These are phyloP conservation scores for Apolygus lucorum DNA, from an alignment of 1,140 invertebrate genomes.

Conservation along the genomic window DNA sequence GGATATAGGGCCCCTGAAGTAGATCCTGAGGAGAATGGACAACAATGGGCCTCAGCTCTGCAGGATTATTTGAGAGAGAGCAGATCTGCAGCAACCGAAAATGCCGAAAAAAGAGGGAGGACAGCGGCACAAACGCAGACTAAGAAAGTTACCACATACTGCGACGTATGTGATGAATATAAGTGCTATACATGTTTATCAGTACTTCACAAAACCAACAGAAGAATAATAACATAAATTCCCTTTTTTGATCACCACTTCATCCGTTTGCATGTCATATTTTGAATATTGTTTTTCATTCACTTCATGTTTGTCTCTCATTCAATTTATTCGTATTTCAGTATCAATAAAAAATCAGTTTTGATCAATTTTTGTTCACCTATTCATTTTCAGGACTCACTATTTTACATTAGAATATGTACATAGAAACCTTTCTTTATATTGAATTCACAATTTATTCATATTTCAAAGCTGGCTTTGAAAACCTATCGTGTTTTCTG, in stretches of 20 bases:
- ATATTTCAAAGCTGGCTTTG: no score
- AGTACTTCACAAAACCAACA: slow-evolving; percentile 1
- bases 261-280: not conserved
- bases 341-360: slow-evolving; percentile 2
- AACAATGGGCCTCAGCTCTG: no score
- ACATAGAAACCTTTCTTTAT: not conserved
- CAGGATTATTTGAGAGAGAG: no score
- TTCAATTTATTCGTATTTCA: not conserved
- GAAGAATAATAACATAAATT: slow-evolving; percentile 1
- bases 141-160: slow-evolving; percentile 1
- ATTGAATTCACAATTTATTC: slow-evolving; percentile 2
- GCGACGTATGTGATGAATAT: not conserved
- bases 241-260: not conserved
- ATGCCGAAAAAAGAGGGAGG: not conserved
- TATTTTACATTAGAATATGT: not conserved
- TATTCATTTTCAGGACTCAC: not conserved
- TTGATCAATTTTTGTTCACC: slow-evolving; percentile 1
- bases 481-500: not conserved
- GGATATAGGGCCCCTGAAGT: no score
- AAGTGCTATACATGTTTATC: not conserved
- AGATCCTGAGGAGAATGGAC: no score
- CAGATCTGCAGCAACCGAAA: no score
- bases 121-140: not conserved
- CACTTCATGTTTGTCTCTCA: slow-evolving; percentile 1
- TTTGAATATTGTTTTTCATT: slow-evolving; percentile 1